Evolutionary conservation across 92 coral and sea anemone genomes (phyloP).

Genomic region (Galaxea fascicularis): DNA sequence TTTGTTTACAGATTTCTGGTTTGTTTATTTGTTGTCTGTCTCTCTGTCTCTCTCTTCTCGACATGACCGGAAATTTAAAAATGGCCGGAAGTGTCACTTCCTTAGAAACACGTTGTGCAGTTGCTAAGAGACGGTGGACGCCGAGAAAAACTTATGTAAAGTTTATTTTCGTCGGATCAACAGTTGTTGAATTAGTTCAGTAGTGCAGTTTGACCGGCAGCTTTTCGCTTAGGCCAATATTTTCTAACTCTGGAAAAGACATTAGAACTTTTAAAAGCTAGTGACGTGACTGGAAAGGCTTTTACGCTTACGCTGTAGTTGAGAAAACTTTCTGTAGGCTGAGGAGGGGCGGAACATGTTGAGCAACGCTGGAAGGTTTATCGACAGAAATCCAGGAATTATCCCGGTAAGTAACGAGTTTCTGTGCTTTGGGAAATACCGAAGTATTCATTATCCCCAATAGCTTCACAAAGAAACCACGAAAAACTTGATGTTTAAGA

Average conservation of each 20-base stretch:
- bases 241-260: neutral
- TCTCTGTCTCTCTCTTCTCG: neutral
- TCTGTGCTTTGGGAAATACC: neutral
- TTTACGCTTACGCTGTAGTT: neutral
- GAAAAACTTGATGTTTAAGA: neutral
- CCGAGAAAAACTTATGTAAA: slow-evolving; percentile 1
- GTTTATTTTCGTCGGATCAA: slow-evolving; percentile 9
- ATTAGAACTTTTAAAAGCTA: neutral
- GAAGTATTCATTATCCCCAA: neutral
- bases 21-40: neutral
- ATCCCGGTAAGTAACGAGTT: slow-evolving; percentile 75
- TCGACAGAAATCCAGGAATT: slow-evolving; percentile 93
- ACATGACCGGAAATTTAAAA: slow-evolving; percentile 11
- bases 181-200: neutral
- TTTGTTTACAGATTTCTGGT: too few species aligned
- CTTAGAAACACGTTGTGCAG: neutral
- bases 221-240: neutral
- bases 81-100: slow-evolving; percentile 13
- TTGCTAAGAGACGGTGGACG: slow-evolving; percentile 40
- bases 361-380: slow-evolving; percentile 87
- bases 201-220: neutral
- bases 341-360: slow-evolving; percentile 62
- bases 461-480: neutral
- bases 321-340: neutral
- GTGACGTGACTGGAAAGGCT: neutral